Base-by-base conservation (phyloP, 23 tunicate species). In the Ciona savignyi region DNA sequence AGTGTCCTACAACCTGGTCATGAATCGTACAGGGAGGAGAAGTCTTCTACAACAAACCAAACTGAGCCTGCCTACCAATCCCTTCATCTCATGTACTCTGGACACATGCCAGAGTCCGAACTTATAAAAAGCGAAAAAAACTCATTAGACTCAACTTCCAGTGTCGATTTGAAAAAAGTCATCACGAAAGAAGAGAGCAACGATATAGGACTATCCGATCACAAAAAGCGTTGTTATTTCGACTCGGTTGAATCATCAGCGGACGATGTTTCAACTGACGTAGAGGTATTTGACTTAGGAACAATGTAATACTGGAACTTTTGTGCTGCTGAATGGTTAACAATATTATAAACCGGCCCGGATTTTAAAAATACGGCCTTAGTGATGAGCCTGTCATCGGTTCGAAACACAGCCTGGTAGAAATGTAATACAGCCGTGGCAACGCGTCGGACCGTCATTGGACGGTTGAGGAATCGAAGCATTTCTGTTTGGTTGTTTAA, bases 261-360 rank as follows among this genome's bases (percentile, higher is more conserved):
- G 29, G 83, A 85, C 19, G 90, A 85, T 35, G 75, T 72, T 0
- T 75, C 80, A 2, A 73, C 90, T 4, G 90, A 78, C 64, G 71
- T 76, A 9, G 89, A 84, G 70, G 71, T 84, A 66, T 33, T 84
- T 49, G 78, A 84, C 35, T 67, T 77, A 33, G 89, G 80, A n/a
- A 83, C 74, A 21, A 32, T 68, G 74, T 78, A 42, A 78, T n/a
- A n/a, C n/a, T n/a, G n/a, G n/a, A n/a, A n/a, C n/a, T n/a, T n/a
- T 30, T 64, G 15, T 20, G 61, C 61, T 49, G 61, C 61, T 49
- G n/a, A n/a, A n/a, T n/a, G n/a, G n/a, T n/a, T n/a, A n/a, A n/a
- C n/a, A n/a, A n/a, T n/a, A n/a, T n/a, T n/a, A n/a, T n/a, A n/a
- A n/a, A n/a, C n/a, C n/a, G n/a, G n/a, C n/a, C n/a, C n/a, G n/a